Conservation (phyloP, 2,888 invertebrate genomes). For the Bugula neritina region DNA sequence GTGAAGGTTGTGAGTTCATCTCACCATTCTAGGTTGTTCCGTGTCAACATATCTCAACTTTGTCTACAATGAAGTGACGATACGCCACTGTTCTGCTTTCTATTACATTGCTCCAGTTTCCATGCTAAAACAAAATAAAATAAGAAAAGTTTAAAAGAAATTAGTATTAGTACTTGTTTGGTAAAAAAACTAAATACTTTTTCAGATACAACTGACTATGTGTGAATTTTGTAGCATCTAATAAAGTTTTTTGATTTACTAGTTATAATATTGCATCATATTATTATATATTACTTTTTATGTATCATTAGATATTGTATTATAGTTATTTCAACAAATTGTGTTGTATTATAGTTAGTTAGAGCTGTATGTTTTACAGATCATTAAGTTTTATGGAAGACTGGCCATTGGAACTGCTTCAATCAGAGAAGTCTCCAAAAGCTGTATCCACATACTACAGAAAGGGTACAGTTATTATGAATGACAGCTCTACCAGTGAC, state of each 20-base stretch:
- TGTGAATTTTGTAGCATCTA: no score
- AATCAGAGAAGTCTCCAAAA: conserved; percentile 40
- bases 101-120: no score
- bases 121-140: no score
- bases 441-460: conserved; percentile 42
- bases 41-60: no score
- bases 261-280: background rate
- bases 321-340: background rate
- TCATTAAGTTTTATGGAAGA: conserved; percentile 37
- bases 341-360: background rate
- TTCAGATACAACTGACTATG: no score
- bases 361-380: conserved; percentile 35
- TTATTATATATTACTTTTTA: background rate
- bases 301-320: background rate
- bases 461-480: conserved; percentile 40
- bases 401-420: conserved; percentile 41
- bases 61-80: no score
- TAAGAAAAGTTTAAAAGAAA: no score
- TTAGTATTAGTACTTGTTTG: no score
- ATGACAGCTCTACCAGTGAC: conserved; percentile 39
- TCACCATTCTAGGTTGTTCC: no score
- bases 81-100: no score
- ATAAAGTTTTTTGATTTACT: background rate
- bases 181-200: no score
- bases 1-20: no score